Base-by-base conservation (phyloP, 2,888 invertebrate genomes). In the Tinea trinotella region DNA sequence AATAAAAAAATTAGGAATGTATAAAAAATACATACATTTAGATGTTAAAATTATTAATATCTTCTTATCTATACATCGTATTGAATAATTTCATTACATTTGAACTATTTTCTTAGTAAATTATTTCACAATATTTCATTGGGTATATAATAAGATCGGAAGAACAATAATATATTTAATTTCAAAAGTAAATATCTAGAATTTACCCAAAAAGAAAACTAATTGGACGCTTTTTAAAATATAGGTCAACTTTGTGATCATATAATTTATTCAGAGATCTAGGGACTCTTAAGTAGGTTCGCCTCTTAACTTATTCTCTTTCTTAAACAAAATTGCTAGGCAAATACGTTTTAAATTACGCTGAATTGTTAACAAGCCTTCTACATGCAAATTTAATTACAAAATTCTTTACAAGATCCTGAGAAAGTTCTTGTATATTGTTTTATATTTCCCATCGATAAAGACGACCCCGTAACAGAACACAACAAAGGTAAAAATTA, bases 401-500 rank as follows among this genome's bases (percentile, higher is more conserved):
- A 22, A 22, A 22, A 22, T 22, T 5, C 22, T 22, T 22, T 3
- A 22, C 4, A 22, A 5, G 22, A 30, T 30, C 30, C 7, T 30
- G 30, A 30, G 30, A 30, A 30, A 30, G 7, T 30, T 2, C 7
- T 30, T 30, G 30, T 30, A 2, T 22, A 22, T 22, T 22, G 22
- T 30, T n/a, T 30, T 30, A 30, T n/a, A 30, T 30, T 30, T 30
- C 30, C 7, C 30, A 30, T 40, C 13, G 15, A 40, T 40, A 40
- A 40, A 40, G n/a, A 40, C 40, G 13, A 2, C n/a, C 7, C 40
- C 40, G 7, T 12, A 15, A 15, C 5, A 15, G 40, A 40, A 40
- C 40, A 13, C 13, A 40, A 40, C 13, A 46, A 46, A 46, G 46
- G 46, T 46, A 9, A 17, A 46, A 46, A 17, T 9, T n/a, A n/a